Evolutionary conservation across 2,888 invertebrate genomes (phyloP).

Genomic region (Merodon equestris): DNA sequence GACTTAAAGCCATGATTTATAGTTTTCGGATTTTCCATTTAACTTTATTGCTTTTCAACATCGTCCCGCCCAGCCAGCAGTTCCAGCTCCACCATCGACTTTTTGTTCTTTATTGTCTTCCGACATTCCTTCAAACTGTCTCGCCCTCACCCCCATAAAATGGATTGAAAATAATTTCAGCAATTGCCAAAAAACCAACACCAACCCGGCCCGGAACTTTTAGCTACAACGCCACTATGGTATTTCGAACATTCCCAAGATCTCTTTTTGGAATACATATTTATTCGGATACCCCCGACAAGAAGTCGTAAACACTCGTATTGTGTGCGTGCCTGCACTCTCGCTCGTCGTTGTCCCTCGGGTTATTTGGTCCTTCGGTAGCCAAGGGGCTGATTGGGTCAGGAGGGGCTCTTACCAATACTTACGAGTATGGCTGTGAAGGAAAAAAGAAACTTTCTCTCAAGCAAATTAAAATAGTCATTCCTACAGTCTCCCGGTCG

Average conservation of each 20-base stretch:
- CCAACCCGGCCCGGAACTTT: slow-evolving; percentile 4
- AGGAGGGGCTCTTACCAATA: slow-evolving; percentile 28
- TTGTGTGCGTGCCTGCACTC: too few relatives aligned
- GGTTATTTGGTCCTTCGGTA: too few relatives aligned
- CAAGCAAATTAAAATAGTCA: slow-evolving; percentile 62
- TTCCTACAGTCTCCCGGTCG: background rate
- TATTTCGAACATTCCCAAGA: slow-evolving; percentile 36
- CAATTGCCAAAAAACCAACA: slow-evolving; percentile 34
- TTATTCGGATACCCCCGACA: slow-evolving; percentile 34
- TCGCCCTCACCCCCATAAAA: background rate
- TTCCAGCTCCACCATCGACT: slow-evolving; percentile 22
- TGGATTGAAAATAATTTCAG: slow-evolving; percentile 23
- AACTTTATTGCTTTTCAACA: slow-evolving; percentile 68
- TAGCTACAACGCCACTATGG: too few relatives aligned
- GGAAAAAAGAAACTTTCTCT: slow-evolving; percentile 35
- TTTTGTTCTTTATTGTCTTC: slow-evolving; percentile 44
- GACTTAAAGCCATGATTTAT: slow-evolving; percentile 69
- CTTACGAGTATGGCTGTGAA: slow-evolving; percentile 31
- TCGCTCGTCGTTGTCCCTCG: background rate
- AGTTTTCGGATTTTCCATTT: slow-evolving; percentile 69
- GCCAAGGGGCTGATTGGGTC: too few relatives aligned
- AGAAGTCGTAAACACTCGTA: slow-evolving; percentile 34
- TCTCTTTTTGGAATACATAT: slow-evolving; percentile 43
- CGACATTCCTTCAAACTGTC: slow-evolving; percentile 18
- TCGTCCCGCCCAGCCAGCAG: slow-evolving; percentile 38